Conservation (phyloP, 2,113 vertebrate genomes). For the Pangasianodon hypophthalmus region DNA sequence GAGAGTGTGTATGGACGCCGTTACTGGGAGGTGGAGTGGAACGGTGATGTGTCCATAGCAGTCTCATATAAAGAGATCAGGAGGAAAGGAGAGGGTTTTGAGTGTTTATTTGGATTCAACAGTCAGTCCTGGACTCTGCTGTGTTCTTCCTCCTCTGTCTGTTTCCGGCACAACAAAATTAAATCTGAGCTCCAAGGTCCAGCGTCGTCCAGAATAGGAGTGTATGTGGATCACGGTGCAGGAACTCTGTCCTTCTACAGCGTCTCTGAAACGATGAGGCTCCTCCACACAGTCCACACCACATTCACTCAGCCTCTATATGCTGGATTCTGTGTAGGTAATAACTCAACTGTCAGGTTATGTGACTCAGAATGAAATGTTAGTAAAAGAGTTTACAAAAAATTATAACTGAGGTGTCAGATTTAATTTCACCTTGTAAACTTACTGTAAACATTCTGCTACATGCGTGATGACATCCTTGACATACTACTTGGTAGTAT, state of each 20-base stretch:
- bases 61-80: background rate
- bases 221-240: constrained; percentile 16
- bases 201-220: background rate
- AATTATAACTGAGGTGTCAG: too few relatives aligned
- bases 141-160: background rate
- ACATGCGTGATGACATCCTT: too few relatives aligned
- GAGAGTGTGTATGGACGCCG: background rate
- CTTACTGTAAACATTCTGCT: too few relatives aligned
- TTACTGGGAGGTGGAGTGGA: constrained; percentile 7
- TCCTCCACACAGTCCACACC: background rate
- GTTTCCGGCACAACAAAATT: background rate
- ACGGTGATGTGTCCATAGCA: background rate
- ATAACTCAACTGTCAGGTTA: background rate
- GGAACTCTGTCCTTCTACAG: constrained; percentile 28
- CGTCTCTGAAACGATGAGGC: background rate
- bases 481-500: too few relatives aligned
- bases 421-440: too few relatives aligned
- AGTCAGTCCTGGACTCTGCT: background rate
- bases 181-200: background rate
- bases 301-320: too few relatives aligned
- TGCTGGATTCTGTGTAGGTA: background rate
- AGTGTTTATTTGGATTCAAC: background rate
- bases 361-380: background rate
- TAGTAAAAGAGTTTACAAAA: too few relatives aligned
- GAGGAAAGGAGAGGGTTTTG: background rate